Evolutionary conservation across 2,797 vertebrate genomes (phyloP).

Genomic region (Orestias chungarensis): DNA sequence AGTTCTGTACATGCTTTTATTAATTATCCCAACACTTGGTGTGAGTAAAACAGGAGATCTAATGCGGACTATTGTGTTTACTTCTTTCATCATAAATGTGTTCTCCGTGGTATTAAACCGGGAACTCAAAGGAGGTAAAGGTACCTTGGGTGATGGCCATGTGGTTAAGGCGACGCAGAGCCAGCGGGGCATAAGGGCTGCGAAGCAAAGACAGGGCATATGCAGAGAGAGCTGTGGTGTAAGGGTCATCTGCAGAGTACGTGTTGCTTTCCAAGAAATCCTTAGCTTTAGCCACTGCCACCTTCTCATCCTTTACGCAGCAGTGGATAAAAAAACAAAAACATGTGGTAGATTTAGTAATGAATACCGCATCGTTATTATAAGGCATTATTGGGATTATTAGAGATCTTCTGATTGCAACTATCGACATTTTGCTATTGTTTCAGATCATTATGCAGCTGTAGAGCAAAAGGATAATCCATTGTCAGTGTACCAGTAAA

Average conservation of each 20-base stretch:
- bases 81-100: slow-evolving; percentile 14
- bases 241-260: slow-evolving; percentile 88
- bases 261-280: slow-evolving; percentile 88
- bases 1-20: not conserved
- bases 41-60: not conserved
- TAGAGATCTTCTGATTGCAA: not conserved
- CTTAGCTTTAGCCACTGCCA: slow-evolving; percentile 86
- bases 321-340: slow-evolving; percentile 31
- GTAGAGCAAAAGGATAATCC: too few species aligned
- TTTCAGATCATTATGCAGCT: too few species aligned
- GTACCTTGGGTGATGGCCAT: slow-evolving; percentile 92
- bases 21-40: not conserved
- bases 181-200: slow-evolving; percentile 80
- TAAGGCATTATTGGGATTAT: not conserved
- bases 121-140: slow-evolving; percentile 6
- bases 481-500: too few species aligned
- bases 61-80: not conserved
- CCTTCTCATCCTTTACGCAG: slow-evolving; percentile 84
- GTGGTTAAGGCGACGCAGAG: slow-evolving; percentile 86
- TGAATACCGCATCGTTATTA: too few species aligned
- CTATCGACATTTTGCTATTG: not conserved
- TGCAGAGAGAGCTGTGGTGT: slow-evolving; percentile 87
- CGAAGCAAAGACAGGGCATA: slow-evolving; percentile 87
- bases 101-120: slow-evolving; percentile 9
- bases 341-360: not conserved